Conservation (phyloP, 2,113 vertebrate genomes). For the Grallaria varia region DNA sequence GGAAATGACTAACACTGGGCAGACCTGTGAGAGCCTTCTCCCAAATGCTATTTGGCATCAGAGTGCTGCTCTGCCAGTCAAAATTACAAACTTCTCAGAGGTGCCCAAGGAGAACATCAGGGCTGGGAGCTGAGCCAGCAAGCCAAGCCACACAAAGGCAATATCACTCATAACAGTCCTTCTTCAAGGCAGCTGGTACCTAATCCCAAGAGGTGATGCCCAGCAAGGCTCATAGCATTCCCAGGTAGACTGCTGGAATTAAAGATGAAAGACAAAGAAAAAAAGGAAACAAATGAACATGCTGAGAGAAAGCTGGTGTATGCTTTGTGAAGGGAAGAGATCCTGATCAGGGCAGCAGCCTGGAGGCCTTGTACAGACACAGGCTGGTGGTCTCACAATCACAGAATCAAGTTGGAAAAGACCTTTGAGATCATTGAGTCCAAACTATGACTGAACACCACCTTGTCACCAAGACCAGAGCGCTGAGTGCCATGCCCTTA, state of each 20-base stretch:
- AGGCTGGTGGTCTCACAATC: neutral
- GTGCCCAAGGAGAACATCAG: accelerated
- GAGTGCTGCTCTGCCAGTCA: neutral
- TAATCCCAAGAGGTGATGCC: neutral
- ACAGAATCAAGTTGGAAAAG: neutral
- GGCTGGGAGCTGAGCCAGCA: neutral
- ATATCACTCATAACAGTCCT: neutral
- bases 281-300: accelerated
- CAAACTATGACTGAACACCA: neutral
- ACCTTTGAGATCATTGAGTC: neutral
- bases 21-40: neutral
- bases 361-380: accelerated
- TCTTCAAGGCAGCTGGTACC: accelerated
- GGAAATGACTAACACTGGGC: neutral
- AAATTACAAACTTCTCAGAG: neutral
- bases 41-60: neutral
- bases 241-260: neutral
- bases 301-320: accelerated
- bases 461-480: neutral
- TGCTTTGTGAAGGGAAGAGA: neutral
- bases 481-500: neutral
- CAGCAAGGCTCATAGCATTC: accelerated
- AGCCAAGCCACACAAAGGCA: neutral
- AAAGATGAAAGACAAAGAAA: neutral
- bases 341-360: neutral